phyloP scores from a whole-genome alignment of 2,888 invertebrate species.

The Onthophagus sagittarius region DNA sequence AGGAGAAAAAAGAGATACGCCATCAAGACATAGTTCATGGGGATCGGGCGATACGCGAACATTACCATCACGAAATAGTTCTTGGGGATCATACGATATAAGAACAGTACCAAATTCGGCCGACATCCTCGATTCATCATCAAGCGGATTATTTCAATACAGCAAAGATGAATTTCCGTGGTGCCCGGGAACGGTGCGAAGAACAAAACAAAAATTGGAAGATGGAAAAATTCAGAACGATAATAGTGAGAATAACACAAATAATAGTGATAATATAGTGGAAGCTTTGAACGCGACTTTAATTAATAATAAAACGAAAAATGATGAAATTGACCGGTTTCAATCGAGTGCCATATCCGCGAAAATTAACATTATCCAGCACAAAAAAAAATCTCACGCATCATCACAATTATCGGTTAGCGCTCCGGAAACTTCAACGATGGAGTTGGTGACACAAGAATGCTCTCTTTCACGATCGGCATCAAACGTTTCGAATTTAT shows the following conservation, averaged over 20 bases:
- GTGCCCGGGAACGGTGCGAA: constrained; percentile 66
- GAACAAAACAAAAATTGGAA: constrained; percentile 67
- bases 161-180: constrained; percentile 61
- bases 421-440: constrained; percentile 58
- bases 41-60: constrained; percentile 69
- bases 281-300: constrained; percentile 38
- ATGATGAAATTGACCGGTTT: constrained; percentile 40
- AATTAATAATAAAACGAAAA: constrained; percentile 22
- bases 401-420: constrained; percentile 58
- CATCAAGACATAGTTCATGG: constrained; percentile 78
- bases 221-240: constrained; percentile 45
- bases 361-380: constrained; percentile 52
- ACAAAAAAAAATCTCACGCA: constrained; percentile 26
- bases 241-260: constrained; percentile 31
- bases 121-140: constrained; percentile 34
- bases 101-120: constrained; percentile 41
- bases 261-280: constrained; percentile 41
- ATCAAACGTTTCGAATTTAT: constrained; percentile 40
- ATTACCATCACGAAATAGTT: constrained; percentile 64
- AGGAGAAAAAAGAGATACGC: constrained; percentile 55
- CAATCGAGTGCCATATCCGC: constrained; percentile 59
- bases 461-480: constrained; percentile 43
- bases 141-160: constrained; percentile 54
- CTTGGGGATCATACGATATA: constrained; percentile 70
- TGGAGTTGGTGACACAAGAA: constrained; percentile 40